Evolutionary conservation across 1,140 invertebrate genomes (phyloP).

Genomic region (Dufourea novaeangliae): DNA sequence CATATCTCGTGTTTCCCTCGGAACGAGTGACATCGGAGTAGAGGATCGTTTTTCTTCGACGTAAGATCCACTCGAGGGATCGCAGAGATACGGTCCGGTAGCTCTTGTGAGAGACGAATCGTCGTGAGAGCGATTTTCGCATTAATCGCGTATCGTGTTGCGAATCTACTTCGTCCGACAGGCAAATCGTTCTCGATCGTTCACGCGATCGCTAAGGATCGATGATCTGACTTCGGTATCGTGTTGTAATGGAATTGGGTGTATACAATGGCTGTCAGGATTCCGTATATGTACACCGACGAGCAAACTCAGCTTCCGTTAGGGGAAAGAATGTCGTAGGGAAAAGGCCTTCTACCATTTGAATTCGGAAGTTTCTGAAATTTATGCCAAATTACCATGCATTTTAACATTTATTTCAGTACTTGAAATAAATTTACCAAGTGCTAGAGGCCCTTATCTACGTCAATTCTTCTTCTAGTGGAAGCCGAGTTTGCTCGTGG

Average conservation of each 20-base stretch:
- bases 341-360: no score
- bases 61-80: conserved; percentile 4
- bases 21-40: conserved; percentile 26
- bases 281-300: not conserved
- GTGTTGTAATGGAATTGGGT: not conserved
- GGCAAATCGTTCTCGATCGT: not conserved
- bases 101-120: conserved; percentile 10
- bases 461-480: no score
- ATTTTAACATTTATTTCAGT: no score
- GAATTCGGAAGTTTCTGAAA: no score
- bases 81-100: not conserved
- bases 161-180: not conserved
- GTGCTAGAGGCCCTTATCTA: no score
- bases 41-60: conserved; percentile 11
- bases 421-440: no score
- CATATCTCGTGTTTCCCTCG: not conserved
- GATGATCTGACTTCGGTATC: not conserved
- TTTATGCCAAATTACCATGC: no score
- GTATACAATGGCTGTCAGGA: not conserved
- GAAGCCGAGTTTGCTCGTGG: no score
- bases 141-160: conserved; percentile 23
- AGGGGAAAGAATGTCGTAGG: no score
- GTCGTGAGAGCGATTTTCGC: conserved; percentile 42
- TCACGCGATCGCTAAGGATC: not conserved
- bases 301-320: no score